Base-by-base conservation (phyloP, 1,140 invertebrate species). In the Macrobrachium rosenbergii region DNA sequence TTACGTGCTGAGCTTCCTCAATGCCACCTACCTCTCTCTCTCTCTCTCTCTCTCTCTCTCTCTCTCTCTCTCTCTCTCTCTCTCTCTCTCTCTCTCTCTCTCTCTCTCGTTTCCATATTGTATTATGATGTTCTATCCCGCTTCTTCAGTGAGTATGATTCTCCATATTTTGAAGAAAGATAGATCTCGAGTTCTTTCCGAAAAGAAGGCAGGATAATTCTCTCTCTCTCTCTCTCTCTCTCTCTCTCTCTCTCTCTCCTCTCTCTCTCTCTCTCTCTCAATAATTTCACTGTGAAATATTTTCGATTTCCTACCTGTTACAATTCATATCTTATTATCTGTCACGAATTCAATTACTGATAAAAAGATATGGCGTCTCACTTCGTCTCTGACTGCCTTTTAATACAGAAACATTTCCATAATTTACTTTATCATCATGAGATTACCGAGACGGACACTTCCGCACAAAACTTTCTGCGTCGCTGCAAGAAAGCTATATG, bases 71-170 rank as follows among this genome's bases (percentile, higher is more conserved):
- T 76, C 73, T 76, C 73, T 76, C 73, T 76, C 73, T 76, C 73
- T 76, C 73, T 76, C 73, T 76, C 73, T 76, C n/a, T n/a, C n/a
- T n/a, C n/a, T n/a, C n/a, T n/a, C n/a, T 76, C 73, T 76, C 73
- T 76, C 73, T 76, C 73, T 76, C 6, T 76, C 73, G 17, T 37
- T 16, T 37, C 21, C n/a, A 28, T 37, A 28, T 7, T 28, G 19
- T 7, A 8, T 28, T 43, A 19, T 45, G n/a, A 76, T n/a, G 19
- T 21, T 43, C 12, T 58, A n/a, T 45, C 14, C 14, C 17, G 5
- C 43, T 23, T 75, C 37, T 75, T 14, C 14, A 37, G 21, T 75
- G 16, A 19, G 16, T 52, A 17, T 17, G 8, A 37, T 19, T 28
- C 21, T 28, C 43, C 69, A 23, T 52, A 2, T 28, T 10, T 37